Evolutionary conservation across 2,797 vertebrate genomes (phyloP).

Genomic region (Argya squamiceps): DNA sequence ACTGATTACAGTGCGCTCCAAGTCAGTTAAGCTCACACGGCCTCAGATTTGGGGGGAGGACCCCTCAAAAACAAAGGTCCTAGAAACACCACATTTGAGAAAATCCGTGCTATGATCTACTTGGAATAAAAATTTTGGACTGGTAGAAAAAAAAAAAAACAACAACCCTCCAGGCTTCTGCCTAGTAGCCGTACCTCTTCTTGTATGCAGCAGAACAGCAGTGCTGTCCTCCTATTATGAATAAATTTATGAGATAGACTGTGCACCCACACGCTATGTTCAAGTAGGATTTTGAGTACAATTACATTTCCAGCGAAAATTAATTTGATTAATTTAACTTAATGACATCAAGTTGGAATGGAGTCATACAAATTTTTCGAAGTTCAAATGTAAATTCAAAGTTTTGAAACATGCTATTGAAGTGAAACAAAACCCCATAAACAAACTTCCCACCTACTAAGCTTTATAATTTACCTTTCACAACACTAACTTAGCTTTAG

Average conservation of each 20-base stretch:
- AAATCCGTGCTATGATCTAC: neutral
- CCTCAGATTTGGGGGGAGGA: neutral
- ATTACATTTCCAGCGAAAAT: neutral
- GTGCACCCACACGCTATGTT: neutral
- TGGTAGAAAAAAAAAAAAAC: neutral
- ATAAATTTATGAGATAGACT: neutral
- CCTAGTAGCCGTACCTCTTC: neutral
- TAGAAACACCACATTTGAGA: neutral
- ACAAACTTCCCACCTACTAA: neutral
- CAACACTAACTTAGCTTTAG: neutral
- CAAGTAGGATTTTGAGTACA: neutral
- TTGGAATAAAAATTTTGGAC: neutral
- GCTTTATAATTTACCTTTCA: neutral
- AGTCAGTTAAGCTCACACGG: accelerated
- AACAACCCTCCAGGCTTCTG: neutral
- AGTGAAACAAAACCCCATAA: neutral
- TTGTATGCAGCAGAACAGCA: neutral
- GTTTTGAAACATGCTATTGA: neutral
- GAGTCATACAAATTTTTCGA: neutral
- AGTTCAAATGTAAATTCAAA: neutral
- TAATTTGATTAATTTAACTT: neutral
- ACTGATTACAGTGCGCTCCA: neutral
- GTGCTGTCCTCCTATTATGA: neutral
- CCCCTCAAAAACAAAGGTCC: neutral
- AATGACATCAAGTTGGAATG: neutral